Evolutionary conservation across 2,888 invertebrate species (phyloP).

Genomic region (Scaptomyza caliginosa): DNA sequence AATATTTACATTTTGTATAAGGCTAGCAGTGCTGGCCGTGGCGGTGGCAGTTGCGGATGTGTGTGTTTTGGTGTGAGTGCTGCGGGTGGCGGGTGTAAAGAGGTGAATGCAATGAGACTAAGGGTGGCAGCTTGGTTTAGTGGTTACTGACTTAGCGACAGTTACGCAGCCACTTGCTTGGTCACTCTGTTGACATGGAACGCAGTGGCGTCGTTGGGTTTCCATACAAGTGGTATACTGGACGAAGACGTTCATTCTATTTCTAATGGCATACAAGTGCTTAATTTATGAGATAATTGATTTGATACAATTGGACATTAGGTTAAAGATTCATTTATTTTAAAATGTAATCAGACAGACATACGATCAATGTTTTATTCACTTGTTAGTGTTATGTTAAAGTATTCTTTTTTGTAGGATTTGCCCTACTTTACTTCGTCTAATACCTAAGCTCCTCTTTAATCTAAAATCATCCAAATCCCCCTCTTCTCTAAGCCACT

Average conservation of each 20-base stretch:
- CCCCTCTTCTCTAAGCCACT: conserved; percentile 3
- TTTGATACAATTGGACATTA: no score
- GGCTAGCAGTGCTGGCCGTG: conserved; percentile 20
- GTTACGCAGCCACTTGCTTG: conserved; percentile 24
- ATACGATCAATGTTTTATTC: no score
- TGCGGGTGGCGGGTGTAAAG: conserved; percentile 1
- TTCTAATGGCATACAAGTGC: no score
- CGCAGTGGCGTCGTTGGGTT: conserved; percentile 13
- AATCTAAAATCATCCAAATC: no score
- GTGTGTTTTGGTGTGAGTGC: conserved; percentile 14
- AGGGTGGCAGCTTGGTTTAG: conserved; percentile 22
- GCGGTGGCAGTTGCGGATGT: neutral
- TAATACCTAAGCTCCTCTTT: no score
- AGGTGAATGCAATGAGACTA: conserved; percentile 2
- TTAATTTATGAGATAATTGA: no score
- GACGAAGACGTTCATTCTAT: no score
- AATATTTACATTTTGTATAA: conserved; percentile 80
- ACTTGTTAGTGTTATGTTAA: no score
- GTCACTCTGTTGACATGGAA: conserved; percentile 3
- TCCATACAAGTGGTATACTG: neutral
- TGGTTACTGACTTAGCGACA: conserved; percentile 29
- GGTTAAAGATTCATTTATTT: no score
- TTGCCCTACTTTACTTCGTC: no score
- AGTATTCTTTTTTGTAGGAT: no score
- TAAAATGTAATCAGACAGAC: no score